Base-by-base conservation (phyloP, 2,888 invertebrate genomes). In the Thymelicus sylvestris region DNA sequence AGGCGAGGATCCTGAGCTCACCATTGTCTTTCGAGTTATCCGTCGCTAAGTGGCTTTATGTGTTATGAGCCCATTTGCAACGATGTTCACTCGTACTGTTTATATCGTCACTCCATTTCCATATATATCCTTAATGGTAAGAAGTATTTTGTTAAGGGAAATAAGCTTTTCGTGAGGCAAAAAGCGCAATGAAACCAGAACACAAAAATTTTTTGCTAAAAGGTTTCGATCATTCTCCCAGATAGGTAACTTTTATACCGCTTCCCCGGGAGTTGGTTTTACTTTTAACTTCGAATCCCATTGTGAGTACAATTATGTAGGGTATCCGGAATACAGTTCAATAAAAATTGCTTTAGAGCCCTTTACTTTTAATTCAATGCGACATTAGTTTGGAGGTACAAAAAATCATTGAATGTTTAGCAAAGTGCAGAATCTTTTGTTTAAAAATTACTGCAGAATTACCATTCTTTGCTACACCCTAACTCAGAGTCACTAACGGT, bases 71-170 rank as follows among this genome's bases (percentile, higher is more conserved):
- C 38, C 64, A 64, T 64, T 64, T 19, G 50, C 39, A 50, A 31
- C 50, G 50, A 64, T 39, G 15, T 38, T 64, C 15, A 15, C 64
- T 39, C 47, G 39, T 50, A 61, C 44, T 44, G 55, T 55, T 66
- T 62, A 62, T 68, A 65, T 62, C 68, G 68, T 72, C 66, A 50
- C 67, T 57, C 57, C 44, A 57, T 62, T 72, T 66, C 24, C 66
- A 47, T 68, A 44, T 24, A 63, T 63, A 38, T 38, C 50, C 50
- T 52, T 52, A 64, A 52, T 6, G 50, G 50, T n/a, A 59, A 38
- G n/a, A n/a, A n/a, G 60, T 13, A 41, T 55, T 10, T 10, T 38
- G 65, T 55, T 41, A 41, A 41, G 52, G 13, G 13, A 55, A 65
- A 65, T 24, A 65, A 39, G 41, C 12, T 12, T 55, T 65, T n/a